Base-by-base conservation (phyloP, 2,888 invertebrate species). In the Eristalinus aeneus region DNA sequence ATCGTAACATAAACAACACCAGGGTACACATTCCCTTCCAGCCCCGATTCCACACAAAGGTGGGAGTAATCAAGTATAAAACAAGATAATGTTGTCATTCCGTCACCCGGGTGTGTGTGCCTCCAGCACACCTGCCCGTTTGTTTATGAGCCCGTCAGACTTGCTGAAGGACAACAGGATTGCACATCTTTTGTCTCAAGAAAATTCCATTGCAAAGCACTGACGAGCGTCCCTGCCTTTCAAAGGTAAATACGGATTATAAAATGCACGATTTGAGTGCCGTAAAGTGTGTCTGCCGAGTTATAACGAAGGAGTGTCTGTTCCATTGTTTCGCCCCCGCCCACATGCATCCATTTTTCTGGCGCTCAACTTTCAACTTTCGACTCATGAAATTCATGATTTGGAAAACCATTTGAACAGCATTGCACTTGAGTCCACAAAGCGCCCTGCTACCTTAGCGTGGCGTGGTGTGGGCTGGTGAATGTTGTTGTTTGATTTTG, bases 11-110 rank as follows among this genome's bases (percentile, higher is more conserved):
- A 56, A 73, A 73, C 64, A 64, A 73, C 36, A 46, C 60, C 39
- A 12, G 64, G 23, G 46, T 46, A 46, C 56, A 23, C 10, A 12
- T 23, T 11, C 23, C 23, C 46, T 64, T 32, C 20, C 9, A 16
- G 16, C 16, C 46, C 12, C 23, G 12, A 23, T 23, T 32, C 22
- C 23, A 8, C 64, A 53, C 58, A 58, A 65, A 53, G 46, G 64
- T 71, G 71, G 36, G 64, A 64, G 69, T 78, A 78, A 78, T 78
- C 77, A 78, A 64, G 77, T 78, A 71, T 64, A 54, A 79, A 79
- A 79, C 73, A 73, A 73, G 79, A 73, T 79, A 79, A 79, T 79
- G 58, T 58, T 16, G 61, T 67, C 79, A 72, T 78, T 71, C 64
- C 64, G 32, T 56, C 61, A 54, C 16, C n/a, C 20, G 46, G 1